phyloP scores from a whole-genome alignment of 2,888 invertebrate species.

The Clostera curtula region DNA sequence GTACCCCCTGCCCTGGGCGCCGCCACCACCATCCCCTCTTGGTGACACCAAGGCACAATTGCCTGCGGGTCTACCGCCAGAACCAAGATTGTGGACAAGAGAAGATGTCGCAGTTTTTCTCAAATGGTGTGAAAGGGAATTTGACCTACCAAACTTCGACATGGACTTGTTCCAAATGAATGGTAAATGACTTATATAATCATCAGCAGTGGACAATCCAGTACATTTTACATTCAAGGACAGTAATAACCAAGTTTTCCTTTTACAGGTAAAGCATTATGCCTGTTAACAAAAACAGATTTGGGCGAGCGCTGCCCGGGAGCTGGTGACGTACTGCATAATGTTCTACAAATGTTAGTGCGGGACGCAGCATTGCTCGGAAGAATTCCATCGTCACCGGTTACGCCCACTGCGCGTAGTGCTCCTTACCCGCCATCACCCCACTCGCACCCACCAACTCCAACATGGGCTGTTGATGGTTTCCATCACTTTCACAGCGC shows the following conservation, averaged over 20 bases:
- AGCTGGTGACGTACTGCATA: constrained; percentile 95
- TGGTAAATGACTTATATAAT: constrained; percentile 69
- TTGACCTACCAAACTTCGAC: constrained; percentile 92
- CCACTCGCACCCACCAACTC: constrained; percentile 87
- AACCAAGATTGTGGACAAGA: constrained; percentile 92
- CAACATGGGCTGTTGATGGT: constrained; percentile 80
- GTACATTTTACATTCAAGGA: not conserved
- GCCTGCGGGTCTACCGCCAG: constrained; percentile 87
- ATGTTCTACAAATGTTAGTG: constrained; percentile 91
- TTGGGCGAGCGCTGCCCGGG: constrained; percentile 93
- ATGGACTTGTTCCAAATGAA: constrained; percentile 97
- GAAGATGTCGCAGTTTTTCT: constrained; percentile 92
- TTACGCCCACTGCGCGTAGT: constrained; percentile 86
- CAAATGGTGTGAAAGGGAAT: constrained; percentile 93
- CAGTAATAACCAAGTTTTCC: constrained; percentile 7
- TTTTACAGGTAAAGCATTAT: constrained; percentile 89
- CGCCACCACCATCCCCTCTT: constrained; percentile 79
- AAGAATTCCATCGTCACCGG: constrained; percentile 86
- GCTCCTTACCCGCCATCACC: constrained; percentile 83
- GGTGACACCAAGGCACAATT: constrained; percentile 91
- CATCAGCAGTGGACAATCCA: not conserved
- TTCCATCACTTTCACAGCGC: constrained; percentile 81
- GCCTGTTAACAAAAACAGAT: constrained; percentile 91
- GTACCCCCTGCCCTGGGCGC: constrained; percentile 86
- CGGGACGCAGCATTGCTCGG: constrained; percentile 87